Conservation (phyloP, 2,888 invertebrate genomes). For the Chalcis sispes region DNA sequence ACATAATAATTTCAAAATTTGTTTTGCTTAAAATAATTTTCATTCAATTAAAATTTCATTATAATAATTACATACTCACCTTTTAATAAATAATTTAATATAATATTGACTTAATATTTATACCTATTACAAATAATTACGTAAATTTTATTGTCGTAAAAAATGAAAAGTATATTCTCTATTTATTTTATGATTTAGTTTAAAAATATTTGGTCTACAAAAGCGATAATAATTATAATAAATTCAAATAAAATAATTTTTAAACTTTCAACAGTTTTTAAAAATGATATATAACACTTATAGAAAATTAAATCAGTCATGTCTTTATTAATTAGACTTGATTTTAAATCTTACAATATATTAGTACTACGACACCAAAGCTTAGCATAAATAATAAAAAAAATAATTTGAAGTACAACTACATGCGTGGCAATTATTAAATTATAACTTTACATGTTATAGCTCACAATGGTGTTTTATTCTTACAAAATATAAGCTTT, state of each 20-base stretch:
- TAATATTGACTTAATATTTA: no score
- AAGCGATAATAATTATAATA: no score
- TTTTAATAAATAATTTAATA: no score
- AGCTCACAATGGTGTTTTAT: constrained; percentile 54
- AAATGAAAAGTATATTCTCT: no score
- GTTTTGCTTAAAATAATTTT: no score
- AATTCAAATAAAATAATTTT: neutral
- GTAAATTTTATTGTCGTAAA: no score
- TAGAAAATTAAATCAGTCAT: constrained; percentile 55
- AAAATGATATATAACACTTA: constrained; percentile 27
- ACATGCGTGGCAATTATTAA: constrained; percentile 52
- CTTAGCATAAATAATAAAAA: constrained; percentile 57
- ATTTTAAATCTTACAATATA: constrained; percentile 54
- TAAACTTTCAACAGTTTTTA: neutral
- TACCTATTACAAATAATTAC: no score
- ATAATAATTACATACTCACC: no score
- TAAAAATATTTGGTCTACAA: no score
- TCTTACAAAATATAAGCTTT: constrained; percentile 48
- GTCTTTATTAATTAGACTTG: constrained; percentile 57
- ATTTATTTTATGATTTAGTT: no score
- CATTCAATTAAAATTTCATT: no score
- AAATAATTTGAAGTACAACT: constrained; percentile 42
- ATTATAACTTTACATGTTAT: constrained; percentile 54
- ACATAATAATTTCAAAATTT: no score
- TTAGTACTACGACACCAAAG: constrained; percentile 57